phyloP scores from a whole-genome alignment of 2,888 invertebrate genomes.

The Rutpela maculata region DNA sequence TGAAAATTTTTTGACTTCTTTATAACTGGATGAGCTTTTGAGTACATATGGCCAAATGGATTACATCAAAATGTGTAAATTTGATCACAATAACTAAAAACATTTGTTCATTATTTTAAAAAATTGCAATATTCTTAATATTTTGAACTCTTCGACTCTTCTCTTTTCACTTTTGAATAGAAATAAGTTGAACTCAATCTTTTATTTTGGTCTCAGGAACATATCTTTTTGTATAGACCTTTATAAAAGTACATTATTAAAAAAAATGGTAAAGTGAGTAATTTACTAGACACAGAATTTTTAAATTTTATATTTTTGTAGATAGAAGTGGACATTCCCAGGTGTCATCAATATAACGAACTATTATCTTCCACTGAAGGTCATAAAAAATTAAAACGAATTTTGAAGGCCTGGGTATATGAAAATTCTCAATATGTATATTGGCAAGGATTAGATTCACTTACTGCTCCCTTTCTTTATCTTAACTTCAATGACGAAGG shows the following conservation, averaged over 20 bases:
- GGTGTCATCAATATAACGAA: constrained; percentile 99
- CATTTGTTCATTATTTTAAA: no score
- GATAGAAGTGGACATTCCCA: constrained; percentile 99
- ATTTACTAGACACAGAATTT: constrained; percentile 35
- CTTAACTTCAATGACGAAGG: constrained; percentile 98
- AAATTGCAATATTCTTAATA: no score
- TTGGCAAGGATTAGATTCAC: constrained; percentile 99
- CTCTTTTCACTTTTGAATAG: neutral
- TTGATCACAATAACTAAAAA: no score
- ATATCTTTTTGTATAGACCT: no score
- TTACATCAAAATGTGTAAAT: no score
- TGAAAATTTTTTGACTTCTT: no score
- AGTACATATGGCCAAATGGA: no score
- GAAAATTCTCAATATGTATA: constrained; percentile 97
- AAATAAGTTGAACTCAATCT: neutral
- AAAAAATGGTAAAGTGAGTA: neutral
- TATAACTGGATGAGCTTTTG: no score
- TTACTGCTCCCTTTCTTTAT: constrained; percentile 97
- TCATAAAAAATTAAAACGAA: constrained; percentile 91
- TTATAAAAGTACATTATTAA: no score
- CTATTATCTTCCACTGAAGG: constrained; percentile 94
- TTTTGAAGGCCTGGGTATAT: constrained; percentile 97
- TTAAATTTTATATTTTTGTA: constrained; percentile 68
- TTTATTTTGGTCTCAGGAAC: no score
- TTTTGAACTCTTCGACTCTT: no score